A percentile compares a stretch with the other conserved stretches of the same genome.
phyloP scores from a whole-genome alignment of 2,888 invertebrate genomes.

The Phyllotreta striolata region DNA sequence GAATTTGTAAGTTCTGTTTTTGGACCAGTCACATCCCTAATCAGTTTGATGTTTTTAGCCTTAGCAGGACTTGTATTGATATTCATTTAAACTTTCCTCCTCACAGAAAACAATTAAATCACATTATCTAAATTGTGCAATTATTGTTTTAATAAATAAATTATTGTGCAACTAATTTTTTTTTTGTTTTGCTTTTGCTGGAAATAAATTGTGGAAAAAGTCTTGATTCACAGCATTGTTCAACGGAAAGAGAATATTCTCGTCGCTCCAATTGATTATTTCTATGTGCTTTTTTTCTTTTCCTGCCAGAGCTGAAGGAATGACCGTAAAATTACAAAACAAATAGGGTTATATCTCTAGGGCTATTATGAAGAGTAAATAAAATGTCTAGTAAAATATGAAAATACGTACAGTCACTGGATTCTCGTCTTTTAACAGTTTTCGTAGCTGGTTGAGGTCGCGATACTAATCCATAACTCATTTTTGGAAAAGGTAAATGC shows the following conservation, averaged over 20 bases:
- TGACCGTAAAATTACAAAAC: neutral
- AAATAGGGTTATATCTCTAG: conserved; percentile 4
- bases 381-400: no score
- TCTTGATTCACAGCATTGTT: conserved; percentile 55
- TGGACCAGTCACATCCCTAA: no score
- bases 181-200: conserved; percentile 16
- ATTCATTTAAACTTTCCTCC: no score
- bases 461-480: conserved; percentile 52
- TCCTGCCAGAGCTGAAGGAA: neutral
- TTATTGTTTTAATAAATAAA: no score
- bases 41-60: no score
- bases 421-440: conserved; percentile 46
- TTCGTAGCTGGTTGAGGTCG: conserved; percentile 48
- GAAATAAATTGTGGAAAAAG: conserved; percentile 55
- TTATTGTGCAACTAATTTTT: neutral
- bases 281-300: conserved; percentile 7
- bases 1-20: no score
- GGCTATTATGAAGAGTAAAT: neutral
- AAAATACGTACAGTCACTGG: conserved; percentile 23
- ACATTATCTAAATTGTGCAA: no score
- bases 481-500: conserved; percentile 56
- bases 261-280: conserved; percentile 51
- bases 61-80: no score
- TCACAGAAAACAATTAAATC: no score
- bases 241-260: conserved; percentile 57